phyloP scores from a whole-genome alignment of 2,113 vertebrate species.

The Madoqua kirkii region DNA sequence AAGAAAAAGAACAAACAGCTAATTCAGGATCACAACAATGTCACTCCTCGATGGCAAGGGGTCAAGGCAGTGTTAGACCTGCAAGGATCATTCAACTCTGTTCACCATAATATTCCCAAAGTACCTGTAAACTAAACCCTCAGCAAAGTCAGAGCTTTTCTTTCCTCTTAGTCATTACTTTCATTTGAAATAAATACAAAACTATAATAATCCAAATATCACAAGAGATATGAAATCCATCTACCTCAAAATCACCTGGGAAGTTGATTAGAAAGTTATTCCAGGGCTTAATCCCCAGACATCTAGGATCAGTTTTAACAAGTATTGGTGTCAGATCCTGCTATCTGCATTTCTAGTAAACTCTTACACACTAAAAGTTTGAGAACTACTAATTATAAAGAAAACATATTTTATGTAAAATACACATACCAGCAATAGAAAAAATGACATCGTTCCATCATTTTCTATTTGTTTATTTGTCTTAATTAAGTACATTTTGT shows the following conservation, averaged over 20 bases:
- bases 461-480: background rate
- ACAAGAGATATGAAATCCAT: background rate
- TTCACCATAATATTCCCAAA: background rate
- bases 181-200: background rate
- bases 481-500: background rate
- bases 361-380: background rate
- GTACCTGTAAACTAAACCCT: background rate
- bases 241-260: background rate
- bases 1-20: background rate
- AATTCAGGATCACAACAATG: background rate
- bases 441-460: background rate
- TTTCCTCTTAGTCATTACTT: background rate
- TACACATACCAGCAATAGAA: background rate
- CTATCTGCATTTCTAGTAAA: background rate
- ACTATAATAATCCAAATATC: background rate
- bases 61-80: background rate
- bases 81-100: background rate
- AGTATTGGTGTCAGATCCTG: background rate
- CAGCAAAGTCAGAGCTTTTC: background rate
- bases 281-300: background rate
- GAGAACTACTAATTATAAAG: background rate
- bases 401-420: background rate
- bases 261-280: background rate
- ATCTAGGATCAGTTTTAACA: background rate
- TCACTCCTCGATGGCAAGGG: background rate